A percentile compares a stretch with the other conserved stretches of the same genome.
These are phyloP conservation scores for Eupeodes corollae DNA, from an alignment of 1,140 invertebrate genomes.

Conservation along the genomic window DNA sequence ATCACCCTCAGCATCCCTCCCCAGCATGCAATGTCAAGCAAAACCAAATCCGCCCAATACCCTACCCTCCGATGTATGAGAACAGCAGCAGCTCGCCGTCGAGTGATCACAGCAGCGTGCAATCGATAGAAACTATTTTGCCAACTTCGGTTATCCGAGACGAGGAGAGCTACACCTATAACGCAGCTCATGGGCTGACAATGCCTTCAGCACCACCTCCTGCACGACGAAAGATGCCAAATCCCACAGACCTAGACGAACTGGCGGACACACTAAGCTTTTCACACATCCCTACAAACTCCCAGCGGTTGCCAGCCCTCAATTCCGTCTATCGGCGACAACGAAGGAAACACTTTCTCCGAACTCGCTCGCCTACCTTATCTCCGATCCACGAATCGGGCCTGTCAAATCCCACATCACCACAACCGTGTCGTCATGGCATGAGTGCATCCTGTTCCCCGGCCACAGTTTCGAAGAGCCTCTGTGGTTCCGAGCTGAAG, in stretches of 20 bases:
- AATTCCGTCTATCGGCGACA: slow-evolving; percentile 30
- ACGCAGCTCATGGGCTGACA: slow-evolving; percentile 11
- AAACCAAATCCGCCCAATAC: slow-evolving; percentile 33
- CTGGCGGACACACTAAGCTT: slow-evolving; percentile 40
- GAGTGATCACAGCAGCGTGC: slow-evolving; percentile 9
- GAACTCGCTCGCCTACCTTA: slow-evolving; percentile 45
- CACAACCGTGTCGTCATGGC: slow-evolving; percentile 40
- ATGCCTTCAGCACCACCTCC: slow-evolving; percentile 40
- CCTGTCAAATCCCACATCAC: slow-evolving; percentile 58
- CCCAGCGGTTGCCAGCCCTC: slow-evolving; percentile 9
- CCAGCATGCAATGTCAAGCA: slow-evolving; percentile 18
- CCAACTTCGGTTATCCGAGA: slow-evolving; percentile 36
- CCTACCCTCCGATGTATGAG: slow-evolving; percentile 14
- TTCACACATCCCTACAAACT: slow-evolving; percentile 12
- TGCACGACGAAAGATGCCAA: slow-evolving; percentile 37
- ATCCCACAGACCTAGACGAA: slow-evolving; percentile 38
- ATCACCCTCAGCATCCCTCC: slow-evolving; percentile 4
- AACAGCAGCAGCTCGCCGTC: slow-evolving; percentile 12
- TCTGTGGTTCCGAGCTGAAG: background rate
- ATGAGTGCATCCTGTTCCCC: background rate
- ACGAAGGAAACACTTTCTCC: slow-evolving; percentile 39
- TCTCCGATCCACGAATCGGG: slow-evolving; percentile 62
- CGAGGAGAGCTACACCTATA: slow-evolving; percentile 23
- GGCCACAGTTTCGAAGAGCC: slow-evolving; percentile 14
- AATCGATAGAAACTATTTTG: slow-evolving; percentile 23